These are phyloP conservation scores for Solea senegalensis DNA, from an alignment of 2,113 vertebrate species.

Conservation along the genomic window DNA sequence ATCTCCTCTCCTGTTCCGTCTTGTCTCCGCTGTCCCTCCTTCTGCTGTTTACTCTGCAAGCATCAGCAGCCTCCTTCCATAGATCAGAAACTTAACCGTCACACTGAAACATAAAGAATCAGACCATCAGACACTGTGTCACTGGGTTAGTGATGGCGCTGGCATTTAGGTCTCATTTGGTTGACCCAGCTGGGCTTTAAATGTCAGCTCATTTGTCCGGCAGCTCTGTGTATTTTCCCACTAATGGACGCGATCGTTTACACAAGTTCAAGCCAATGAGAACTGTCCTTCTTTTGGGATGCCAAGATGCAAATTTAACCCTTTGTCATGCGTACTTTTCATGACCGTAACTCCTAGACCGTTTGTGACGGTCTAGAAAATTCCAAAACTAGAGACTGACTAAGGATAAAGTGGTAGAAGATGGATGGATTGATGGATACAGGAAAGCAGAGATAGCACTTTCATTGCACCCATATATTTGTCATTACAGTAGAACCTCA, in stretches of 20 bases:
- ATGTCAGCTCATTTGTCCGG: constrained; percentile 34
- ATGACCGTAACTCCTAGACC: no score
- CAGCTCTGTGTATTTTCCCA: constrained; percentile 25
- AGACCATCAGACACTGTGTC: constrained; percentile 7
- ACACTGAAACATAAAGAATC: background rate
- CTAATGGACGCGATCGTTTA: constrained; percentile 5
- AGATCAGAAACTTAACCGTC: background rate
- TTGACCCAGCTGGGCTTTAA: constrained; percentile 35
- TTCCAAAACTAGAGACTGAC: no score
- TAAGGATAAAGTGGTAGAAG: no score
- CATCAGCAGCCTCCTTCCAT: constrained; percentile 31
- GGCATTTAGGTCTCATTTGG: constrained; percentile 41
- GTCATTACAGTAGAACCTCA: no score
- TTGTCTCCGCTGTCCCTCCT: constrained; percentile 17
- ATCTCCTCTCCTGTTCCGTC: constrained; percentile 23
- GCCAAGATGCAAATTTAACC: constrained; percentile 1
- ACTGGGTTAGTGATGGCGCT: constrained; percentile 21
- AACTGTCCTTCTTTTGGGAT: constrained; percentile 1
- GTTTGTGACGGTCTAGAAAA: no score
- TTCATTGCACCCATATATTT: no score
- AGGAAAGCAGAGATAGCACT: no score
- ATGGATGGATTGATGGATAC: no score
- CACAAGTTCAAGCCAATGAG: background rate
- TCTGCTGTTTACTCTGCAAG: constrained; percentile 26
- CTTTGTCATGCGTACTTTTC: no score